Evolutionary conservation across 2,888 invertebrate genomes (phyloP).

Genomic region (Drepanosiphum platanoidis): DNA sequence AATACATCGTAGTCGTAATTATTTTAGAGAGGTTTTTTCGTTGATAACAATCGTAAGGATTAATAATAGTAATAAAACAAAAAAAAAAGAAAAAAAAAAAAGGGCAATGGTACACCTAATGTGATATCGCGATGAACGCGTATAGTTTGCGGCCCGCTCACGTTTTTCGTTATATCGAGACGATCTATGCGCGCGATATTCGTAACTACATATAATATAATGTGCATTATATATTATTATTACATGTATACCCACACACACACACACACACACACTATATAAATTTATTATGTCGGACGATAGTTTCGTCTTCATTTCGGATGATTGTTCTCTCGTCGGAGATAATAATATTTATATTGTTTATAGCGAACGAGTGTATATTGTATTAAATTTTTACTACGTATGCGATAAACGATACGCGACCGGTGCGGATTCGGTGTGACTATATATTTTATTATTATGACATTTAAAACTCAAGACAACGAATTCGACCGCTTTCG

Average conservation of each 20-base stretch:
- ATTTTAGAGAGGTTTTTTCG: conserved; percentile 21
- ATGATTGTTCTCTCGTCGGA: neutral
- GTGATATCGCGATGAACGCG: neutral
- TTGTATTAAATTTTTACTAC: too few species aligned
- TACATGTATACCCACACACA: too few species aligned
- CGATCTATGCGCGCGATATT: neutral
- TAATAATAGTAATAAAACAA: too few species aligned
- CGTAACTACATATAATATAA: too few species aligned
- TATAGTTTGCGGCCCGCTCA: neutral
- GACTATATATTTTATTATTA: too few species aligned
- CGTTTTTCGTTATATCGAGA: neutral
- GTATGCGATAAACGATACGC: neutral
- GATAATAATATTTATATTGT: neutral
- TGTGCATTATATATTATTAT: too few species aligned
- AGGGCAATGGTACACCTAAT: neutral
- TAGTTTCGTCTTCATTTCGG: neutral
- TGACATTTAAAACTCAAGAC: too few species aligned
- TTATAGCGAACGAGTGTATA: neutral
- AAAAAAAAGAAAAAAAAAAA: too few species aligned
- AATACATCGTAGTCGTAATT: conserved; percentile 23
- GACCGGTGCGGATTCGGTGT: neutral
- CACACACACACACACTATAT: too few species aligned
- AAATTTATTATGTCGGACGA: too few species aligned
- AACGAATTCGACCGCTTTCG: too few species aligned
- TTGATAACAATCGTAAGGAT: conserved; percentile 46